Percentiles rank a stretch among this genome's conserved stretches.
These are phyloP conservation scores for Aulostomus chinensis DNA, from an alignment of 2,797 vertebrate species.

Conservation along the genomic window DNA sequence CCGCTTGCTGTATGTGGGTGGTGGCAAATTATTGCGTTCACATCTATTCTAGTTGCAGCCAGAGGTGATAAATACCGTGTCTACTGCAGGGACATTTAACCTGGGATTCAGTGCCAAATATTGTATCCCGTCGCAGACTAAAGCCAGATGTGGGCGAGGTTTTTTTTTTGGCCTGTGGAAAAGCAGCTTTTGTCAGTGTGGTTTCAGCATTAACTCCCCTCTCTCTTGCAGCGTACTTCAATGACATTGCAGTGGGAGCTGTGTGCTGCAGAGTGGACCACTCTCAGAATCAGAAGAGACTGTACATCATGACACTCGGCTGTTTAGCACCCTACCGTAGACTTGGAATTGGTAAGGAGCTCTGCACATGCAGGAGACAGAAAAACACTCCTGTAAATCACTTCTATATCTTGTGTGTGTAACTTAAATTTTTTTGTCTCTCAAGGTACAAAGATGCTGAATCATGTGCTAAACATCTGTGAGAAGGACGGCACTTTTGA, in stretches of 20 bases:
- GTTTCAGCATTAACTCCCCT: background rate
- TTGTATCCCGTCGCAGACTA: too few species aligned
- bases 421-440: constrained; percentile 1
- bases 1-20: too few species aligned
- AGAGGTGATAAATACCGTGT: too few species aligned
- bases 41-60: too few species aligned
- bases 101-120: too few species aligned
- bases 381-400: background rate
- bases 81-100: too few species aligned
- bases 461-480: constrained; percentile 99
- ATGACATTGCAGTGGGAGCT: constrained; percentile 97
- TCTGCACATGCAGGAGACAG: background rate
- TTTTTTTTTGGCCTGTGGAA: too few species aligned
- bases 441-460: constrained; percentile 99
- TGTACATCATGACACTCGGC: constrained; percentile 99
- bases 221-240: constrained; percentile 92
- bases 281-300: constrained; percentile 98
- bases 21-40: too few species aligned
- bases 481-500: constrained; percentile 99
- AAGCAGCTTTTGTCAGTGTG: constrained; percentile 1
- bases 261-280: constrained; percentile 99
- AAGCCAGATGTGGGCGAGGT: too few species aligned
- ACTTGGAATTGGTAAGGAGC: constrained; percentile 94
- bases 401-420: background rate
- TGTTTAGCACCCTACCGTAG: constrained; percentile 98